Evolutionary conservation across 2,888 invertebrate genomes (phyloP), one percentile per base, ranked within the genome.

Genomic region (Melinaea marsaeus): DNA sequence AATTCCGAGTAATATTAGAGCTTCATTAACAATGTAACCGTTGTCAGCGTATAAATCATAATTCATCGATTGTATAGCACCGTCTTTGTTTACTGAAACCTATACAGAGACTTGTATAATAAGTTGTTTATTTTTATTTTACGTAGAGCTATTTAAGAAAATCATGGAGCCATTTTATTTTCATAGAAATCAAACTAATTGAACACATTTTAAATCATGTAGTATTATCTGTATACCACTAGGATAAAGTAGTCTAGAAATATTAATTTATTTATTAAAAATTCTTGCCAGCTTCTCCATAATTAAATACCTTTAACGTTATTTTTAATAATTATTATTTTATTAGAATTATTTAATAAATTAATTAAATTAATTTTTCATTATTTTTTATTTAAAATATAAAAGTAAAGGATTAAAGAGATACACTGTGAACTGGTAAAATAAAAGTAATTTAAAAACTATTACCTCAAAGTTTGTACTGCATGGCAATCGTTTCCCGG

Each of bases 31-130:
- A 9, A 75, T 74, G 55, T 79, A 85, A 0, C 93, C 93, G 54
- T 84, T 82, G 69, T 93, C 92, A 61, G 86, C 81, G 60, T 88
- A 92, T 60, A 91, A 75, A 2, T 75, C 76, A n/a, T 80, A 81
- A 51, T 92, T 88, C 9, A 95, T 70, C 57, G 92, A 92, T 57
- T 93, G 92, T 60, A 95, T 93, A 55, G 89, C 88, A 0, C 95
- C 95, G 0, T 86, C 76, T 11, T 90, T 83, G 72, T 93, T 84
- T 1, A 69, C 68, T 34, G 60, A 60, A 47, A 70, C 37, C 71
- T 71, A 37, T 9, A 55, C 54, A 57, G 48, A 51, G 55, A 55
- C 4, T 2, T 33, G 2, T 51, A 58, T 34, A 42, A 51, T 56
- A 22, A 34, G 9, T 54, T 37, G 37, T 37, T 0, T 32, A 4